phyloP scores from a whole-genome alignment of 2,888 invertebrate genomes.

The Agonopterix heracliana region DNA sequence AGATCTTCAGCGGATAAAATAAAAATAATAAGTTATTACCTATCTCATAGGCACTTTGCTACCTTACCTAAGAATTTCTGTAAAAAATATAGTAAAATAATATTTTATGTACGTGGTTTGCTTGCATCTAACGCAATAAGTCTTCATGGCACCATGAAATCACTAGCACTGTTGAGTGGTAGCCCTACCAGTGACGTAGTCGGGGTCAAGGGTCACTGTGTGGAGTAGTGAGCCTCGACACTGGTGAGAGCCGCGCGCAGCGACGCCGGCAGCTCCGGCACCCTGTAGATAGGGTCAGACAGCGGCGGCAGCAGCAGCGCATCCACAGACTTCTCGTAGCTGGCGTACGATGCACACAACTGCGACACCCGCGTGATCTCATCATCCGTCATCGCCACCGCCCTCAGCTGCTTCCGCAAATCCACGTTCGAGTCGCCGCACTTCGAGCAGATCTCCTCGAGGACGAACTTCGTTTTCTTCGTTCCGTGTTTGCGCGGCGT shows the following conservation, averaged over 20 bases:
- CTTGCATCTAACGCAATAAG: constrained; percentile 21
- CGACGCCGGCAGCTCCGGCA: constrained; percentile 53
- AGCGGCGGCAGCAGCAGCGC: constrained; percentile 55
- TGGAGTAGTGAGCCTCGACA: constrained; percentile 41
- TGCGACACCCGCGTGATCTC: constrained; percentile 56
- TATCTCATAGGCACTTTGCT: not conserved
- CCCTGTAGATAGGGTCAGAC: constrained; percentile 55
- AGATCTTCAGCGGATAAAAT: constrained; percentile 18
- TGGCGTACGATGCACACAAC: constrained; percentile 48
- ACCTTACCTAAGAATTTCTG: not conserved
- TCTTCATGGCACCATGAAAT: constrained; percentile 38
- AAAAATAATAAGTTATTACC: constrained; percentile 14
- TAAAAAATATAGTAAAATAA: constrained; percentile 3
- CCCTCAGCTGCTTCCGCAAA: constrained; percentile 49
- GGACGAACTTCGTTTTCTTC: constrained; percentile 34
- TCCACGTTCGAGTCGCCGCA: constrained; percentile 52
- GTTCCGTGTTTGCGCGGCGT: constrained; percentile 33
- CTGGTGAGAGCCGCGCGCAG: constrained; percentile 47
- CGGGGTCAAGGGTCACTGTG: constrained; percentile 24
- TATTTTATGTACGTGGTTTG: constrained; percentile 3
- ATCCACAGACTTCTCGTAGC: constrained; percentile 52
- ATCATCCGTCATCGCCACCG: constrained; percentile 53
- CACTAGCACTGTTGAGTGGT: constrained; percentile 18
- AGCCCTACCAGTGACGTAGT: constrained; percentile 19
- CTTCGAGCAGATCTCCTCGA: constrained; percentile 52